These are phyloP conservation scores for Myotis planiceps DNA, from an alignment of 2,797 vertebrate species.

Conservation along the genomic window DNA sequence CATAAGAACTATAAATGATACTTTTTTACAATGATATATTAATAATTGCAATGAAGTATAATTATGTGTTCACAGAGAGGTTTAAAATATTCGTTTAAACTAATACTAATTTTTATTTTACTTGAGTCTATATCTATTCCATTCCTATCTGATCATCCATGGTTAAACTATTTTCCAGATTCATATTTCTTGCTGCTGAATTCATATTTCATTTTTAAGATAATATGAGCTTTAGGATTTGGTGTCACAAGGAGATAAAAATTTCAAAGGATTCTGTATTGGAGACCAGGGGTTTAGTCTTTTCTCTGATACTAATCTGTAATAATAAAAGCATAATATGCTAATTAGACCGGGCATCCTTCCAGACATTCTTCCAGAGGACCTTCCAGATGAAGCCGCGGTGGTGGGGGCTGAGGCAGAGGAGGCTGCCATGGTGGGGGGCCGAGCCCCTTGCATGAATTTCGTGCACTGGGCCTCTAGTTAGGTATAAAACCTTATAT, in stretches of 20 bases:
- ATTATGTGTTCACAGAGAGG: background rate
- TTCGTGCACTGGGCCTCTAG: too few relatives aligned
- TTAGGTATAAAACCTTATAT: background rate
- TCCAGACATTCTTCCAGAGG: too few relatives aligned
- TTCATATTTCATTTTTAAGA: background rate
- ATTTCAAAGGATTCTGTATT: background rate
- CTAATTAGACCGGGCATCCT: too few relatives aligned
- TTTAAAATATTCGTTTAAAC: background rate
- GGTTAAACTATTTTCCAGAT: background rate
- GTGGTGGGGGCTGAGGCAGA: too few relatives aligned
- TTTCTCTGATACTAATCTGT: background rate
- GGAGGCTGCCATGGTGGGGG: rapidly evolving
- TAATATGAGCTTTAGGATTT: background rate
- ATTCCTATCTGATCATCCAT: background rate
- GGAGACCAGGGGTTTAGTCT: background rate
- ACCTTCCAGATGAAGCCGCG: too few relatives aligned
- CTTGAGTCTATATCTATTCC: background rate
- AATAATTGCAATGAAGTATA: background rate
- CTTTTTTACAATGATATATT: background rate
- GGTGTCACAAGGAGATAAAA: background rate
- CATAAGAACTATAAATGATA: background rate
- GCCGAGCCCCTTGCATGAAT: too few relatives aligned
- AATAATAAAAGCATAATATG: too few relatives aligned
- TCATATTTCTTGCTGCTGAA: background rate
- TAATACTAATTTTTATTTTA: background rate